These are phyloP conservation scores for Anneissia japonica DNA, from an alignment of 35 echinoderm and acorn worm genomes.

Conservation along the genomic window DNA sequence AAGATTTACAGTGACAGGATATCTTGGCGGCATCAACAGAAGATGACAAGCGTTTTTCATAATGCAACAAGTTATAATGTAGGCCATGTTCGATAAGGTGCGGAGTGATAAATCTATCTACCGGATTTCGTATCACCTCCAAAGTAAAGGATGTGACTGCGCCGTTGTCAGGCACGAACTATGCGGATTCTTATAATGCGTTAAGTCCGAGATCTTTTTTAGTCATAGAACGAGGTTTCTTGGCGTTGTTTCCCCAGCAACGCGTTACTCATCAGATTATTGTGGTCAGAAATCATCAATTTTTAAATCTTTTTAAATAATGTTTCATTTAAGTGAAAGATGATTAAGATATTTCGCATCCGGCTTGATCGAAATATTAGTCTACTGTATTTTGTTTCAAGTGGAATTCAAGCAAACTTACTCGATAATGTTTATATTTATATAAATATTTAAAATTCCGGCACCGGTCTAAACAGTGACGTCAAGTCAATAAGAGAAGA, in stretches of 20 bases:
- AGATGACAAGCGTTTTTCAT: background rate
- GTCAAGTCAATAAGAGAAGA: too few species aligned
- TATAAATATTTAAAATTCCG: too few species aligned
- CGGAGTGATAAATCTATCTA: background rate
- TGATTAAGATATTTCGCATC: background rate
- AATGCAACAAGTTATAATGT: background rate
- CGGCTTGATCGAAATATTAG: too few species aligned
- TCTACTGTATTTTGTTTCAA: too few species aligned
- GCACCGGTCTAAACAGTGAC: too few species aligned
- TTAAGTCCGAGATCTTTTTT: background rate
- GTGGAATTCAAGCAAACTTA: too few species aligned
- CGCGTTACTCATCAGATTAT: background rate
- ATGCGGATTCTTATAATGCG: background rate
- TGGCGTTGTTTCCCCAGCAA: background rate
- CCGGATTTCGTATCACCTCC: background rate
- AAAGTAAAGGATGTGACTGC: background rate
- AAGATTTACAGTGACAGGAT: background rate
- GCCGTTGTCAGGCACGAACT: background rate
- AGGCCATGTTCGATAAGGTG: background rate
- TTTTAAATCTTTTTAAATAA: background rate
- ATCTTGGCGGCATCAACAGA: background rate
- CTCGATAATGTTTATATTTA: too few species aligned
- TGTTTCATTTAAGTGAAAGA: background rate
- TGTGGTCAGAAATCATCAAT: background rate
- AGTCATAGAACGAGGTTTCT: background rate